Evolutionary conservation across 2,888 invertebrate species (phyloP).

Genomic region (Clitarchus hookeri): DNA sequence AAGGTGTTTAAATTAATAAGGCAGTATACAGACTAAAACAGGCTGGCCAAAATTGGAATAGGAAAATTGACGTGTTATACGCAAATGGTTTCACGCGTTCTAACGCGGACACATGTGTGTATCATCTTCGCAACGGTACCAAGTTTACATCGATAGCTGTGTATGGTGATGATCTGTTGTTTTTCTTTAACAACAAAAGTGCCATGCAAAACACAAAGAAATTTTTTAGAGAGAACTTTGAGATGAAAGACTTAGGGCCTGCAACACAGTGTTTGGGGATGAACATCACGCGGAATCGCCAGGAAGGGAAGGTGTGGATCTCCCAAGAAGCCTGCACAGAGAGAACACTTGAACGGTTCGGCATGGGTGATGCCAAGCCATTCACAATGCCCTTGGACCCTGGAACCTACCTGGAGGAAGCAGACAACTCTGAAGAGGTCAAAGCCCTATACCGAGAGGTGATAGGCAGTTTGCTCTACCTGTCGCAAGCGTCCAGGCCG

Average conservation of each 20-base stretch:
- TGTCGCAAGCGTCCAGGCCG: background rate
- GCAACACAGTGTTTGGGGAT: slow-evolving; percentile 1
- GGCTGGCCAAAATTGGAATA: background rate
- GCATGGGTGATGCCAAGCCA: background rate
- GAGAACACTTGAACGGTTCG: background rate
- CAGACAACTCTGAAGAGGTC: background rate
- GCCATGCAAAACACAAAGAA: background rate
- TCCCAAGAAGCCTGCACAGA: background rate
- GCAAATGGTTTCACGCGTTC: background rate
- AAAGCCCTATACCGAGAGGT: background rate
- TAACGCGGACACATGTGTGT: background rate
- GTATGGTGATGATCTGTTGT: background rate
- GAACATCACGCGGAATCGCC: background rate
- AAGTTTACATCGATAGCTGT: background rate
- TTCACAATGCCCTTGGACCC: background rate
- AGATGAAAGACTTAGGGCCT: background rate
- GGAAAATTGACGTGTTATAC: background rate
- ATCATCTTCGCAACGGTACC: background rate
- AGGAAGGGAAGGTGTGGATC: background rate
- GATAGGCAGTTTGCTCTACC: background rate
- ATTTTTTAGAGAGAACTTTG: background rate
- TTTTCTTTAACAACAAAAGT: background rate
- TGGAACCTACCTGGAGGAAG: background rate
- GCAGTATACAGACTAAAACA: background rate
- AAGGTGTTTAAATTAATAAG: background rate